Percentiles rank a stretch among this genome's conserved stretches.
Conservation (phyloP, 2,888 invertebrate species). For the Dicyrtomina minuta region DNA sequence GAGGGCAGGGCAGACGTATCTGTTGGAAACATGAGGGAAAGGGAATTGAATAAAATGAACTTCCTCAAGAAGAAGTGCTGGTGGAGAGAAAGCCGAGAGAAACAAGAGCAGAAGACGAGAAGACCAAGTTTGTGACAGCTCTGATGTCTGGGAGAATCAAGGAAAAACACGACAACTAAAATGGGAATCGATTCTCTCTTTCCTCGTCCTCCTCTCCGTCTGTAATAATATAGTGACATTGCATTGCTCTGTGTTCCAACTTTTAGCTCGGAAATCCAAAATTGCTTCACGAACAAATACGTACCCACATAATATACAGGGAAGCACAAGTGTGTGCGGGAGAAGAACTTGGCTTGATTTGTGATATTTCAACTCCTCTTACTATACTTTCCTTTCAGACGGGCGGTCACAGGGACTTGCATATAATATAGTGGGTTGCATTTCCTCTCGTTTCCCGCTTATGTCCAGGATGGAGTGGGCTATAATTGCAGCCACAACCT, state of each 20-base stretch:
- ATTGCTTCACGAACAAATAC: neutral
- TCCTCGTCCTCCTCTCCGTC: neutral
- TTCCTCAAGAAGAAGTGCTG: too few relatives aligned
- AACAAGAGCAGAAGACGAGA: neutral
- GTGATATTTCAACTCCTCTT: too few relatives aligned
- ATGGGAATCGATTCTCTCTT: slow-evolving; percentile 3
- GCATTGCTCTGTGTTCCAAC: neutral
- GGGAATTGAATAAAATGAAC: too few relatives aligned
- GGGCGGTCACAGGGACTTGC: too few relatives aligned
- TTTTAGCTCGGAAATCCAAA: too few relatives aligned
- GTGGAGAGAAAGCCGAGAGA: neutral
- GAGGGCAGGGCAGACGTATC: too few relatives aligned
- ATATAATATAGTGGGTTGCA: too few relatives aligned
- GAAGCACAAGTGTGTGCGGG: too few relatives aligned
- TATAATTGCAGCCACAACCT: neutral
- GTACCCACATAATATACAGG: too few relatives aligned
- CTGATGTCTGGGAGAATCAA: neutral
- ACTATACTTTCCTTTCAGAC: too few relatives aligned
- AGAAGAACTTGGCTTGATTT: too few relatives aligned
- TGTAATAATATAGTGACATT: slow-evolving; percentile 3
- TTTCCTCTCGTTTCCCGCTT: neutral
- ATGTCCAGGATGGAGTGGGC: neutral
- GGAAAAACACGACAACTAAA: neutral
- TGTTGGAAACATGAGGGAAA: too few relatives aligned
- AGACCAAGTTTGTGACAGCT: slow-evolving; percentile 5